Evolutionary conservation across 2,797 vertebrate species (phyloP).

Genomic region (Neosilurus mollespiculum): DNA sequence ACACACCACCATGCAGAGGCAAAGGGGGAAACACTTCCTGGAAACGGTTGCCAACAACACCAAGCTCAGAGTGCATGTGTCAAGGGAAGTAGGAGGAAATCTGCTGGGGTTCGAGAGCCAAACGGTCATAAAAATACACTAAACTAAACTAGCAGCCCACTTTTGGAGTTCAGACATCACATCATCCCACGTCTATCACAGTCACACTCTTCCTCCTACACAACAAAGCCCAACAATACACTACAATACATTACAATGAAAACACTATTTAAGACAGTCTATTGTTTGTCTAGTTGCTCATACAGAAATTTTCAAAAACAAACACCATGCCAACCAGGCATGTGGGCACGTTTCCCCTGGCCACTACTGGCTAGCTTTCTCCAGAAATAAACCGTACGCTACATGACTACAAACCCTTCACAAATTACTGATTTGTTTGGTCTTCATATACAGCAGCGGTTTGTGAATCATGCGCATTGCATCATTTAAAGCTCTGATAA

Average conservation of each 20-base stretch:
- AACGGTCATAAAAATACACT: not conserved
- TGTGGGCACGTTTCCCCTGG: conserved; percentile 40
- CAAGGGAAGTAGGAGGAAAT: conserved; percentile 41
- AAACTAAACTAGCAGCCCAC: not conserved
- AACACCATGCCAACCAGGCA: conserved; percentile 66
- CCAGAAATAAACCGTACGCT: conserved; percentile 64
- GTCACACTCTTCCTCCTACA: not conserved
- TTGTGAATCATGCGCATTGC: conserved; percentile 27
- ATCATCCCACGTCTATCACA: conserved; percentile 1
- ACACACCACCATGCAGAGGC: conserved; percentile 62
- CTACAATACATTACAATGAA: not conserved
- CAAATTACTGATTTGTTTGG: not conserved
- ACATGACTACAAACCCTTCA: conserved; percentile 19
- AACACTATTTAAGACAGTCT: conserved; percentile 4
- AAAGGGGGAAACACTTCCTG: conserved; percentile 79
- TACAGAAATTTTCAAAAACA: conserved; percentile 61
- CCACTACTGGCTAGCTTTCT: conserved; percentile 50
- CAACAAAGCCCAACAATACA: not conserved
- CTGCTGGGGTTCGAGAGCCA: conserved; percentile 23
- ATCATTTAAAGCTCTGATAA: conserved; percentile 17
- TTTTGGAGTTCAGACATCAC: conserved; percentile 17
- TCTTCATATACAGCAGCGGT: not conserved
- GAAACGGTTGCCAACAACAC: conserved; percentile 78
- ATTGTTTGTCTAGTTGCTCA: conserved; percentile 45
- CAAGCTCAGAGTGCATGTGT: conserved; percentile 35